phyloP scores from a whole-genome alignment of 1,140 invertebrate species.

The Bombus superbus region DNA sequence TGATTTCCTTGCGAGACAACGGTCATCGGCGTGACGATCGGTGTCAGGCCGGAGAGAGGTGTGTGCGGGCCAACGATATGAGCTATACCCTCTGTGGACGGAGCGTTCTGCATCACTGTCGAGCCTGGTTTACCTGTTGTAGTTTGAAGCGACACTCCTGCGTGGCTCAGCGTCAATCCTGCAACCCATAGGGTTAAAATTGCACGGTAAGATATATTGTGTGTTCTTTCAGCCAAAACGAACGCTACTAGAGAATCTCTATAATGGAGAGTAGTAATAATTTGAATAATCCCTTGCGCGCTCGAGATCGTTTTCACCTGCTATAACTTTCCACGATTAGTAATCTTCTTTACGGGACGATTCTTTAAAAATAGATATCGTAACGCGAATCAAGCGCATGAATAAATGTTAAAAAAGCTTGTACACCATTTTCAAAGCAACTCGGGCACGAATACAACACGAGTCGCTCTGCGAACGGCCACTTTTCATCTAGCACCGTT shows the following conservation, averaged over 20 bases:
- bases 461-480: conserved; percentile 60
- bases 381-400: not conserved
- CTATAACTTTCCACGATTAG: too few species aligned
- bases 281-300: too few species aligned
- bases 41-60: conserved; percentile 79
- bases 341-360: too few species aligned
- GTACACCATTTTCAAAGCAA: conserved; percentile 66
- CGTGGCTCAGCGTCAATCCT: conserved; percentile 80
- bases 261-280: too few species aligned
- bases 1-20: conserved; percentile 82
- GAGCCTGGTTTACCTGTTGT: conserved; percentile 72
- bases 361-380: not conserved
- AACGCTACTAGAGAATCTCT: too few species aligned
- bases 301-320: too few species aligned
- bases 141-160: conserved; percentile 78
- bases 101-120: conserved; percentile 77
- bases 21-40: conserved; percentile 81
- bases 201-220: not conserved
- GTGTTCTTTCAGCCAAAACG: not conserved
- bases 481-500: conserved; percentile 62
- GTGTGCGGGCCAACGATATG: conserved; percentile 80
- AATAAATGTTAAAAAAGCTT: not conserved
- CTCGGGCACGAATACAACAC: not conserved
- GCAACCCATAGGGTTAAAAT: conserved; percentile 41
- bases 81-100: conserved; percentile 80